Evolutionary conservation across 2,888 invertebrate genomes (phyloP).

Genomic region (Crepidodera aurea): DNA sequence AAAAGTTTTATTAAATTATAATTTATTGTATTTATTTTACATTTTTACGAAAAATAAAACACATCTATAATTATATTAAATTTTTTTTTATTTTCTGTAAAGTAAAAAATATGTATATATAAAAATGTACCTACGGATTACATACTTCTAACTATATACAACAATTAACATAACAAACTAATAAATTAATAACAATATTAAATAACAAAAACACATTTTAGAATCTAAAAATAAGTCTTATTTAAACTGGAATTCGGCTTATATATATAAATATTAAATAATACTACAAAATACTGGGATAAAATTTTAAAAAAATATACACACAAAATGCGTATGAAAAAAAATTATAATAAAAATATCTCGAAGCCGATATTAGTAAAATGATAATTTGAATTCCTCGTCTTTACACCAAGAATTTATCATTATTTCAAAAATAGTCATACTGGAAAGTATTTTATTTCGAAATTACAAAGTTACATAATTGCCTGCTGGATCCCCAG

Average conservation of each 20-base stretch:
- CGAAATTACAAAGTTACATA: no score
- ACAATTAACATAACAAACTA: conserved; percentile 1
- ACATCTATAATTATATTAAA: neutral
- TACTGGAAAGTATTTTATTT: no score
- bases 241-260: no score
- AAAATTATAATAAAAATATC: no score
- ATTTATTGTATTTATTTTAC: conserved; percentile 2
- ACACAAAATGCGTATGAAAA: no score
- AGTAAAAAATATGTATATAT: neutral
- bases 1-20: conserved; percentile 1
- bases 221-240: neutral
- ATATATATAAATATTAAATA: conserved; percentile 3
- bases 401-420: no score
- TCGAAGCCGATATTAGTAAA: no score
- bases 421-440: no score
- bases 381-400: no score
- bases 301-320: no score
- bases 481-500: no score
- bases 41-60: neutral
- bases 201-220: conserved; percentile 6
- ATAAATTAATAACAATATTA: conserved; percentile 9
- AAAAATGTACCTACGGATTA: neutral
- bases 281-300: neutral
- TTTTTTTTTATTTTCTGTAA: neutral
- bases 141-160: conserved; percentile 5